Conservation (phyloP, 2,888 invertebrate species). For the Heliconius ethilla region DNA sequence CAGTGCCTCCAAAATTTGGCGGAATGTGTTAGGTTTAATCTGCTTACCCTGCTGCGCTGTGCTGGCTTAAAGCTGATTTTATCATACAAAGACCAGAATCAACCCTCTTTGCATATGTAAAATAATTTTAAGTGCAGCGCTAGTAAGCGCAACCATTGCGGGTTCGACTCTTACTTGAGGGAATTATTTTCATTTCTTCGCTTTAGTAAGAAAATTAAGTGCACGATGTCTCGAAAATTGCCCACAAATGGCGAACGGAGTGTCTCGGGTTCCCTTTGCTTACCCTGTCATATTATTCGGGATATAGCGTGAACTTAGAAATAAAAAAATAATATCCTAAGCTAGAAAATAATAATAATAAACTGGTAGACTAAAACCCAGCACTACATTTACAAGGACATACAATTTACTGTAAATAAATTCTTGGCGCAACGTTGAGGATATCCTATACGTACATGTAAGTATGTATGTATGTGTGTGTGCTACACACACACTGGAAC, state of each 20-base stretch:
- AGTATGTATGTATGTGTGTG: neutral
- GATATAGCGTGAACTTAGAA: neutral
- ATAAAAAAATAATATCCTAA: too few relatives aligned
- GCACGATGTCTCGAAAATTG: neutral
- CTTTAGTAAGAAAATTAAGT: neutral
- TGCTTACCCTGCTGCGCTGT: too few relatives aligned
- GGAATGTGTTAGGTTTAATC: too few relatives aligned
- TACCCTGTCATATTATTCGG: neutral
- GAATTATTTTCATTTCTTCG: neutral
- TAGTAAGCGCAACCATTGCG: too few relatives aligned
- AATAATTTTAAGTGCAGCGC: too few relatives aligned
- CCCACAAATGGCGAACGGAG: neutral
- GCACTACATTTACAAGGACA: constrained; percentile 8
- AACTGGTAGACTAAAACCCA: neutral
- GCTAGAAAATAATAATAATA: too few relatives aligned
- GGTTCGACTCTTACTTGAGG: too few relatives aligned
- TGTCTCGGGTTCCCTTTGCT: neutral
- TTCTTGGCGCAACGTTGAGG: constrained; percentile 30
- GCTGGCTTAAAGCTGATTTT: too few relatives aligned
- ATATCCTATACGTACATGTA: neutral
- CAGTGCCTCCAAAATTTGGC: too few relatives aligned
- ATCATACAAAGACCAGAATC: too few relatives aligned
- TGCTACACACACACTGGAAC: neutral
- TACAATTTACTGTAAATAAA: constrained; percentile 13
- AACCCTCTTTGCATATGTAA: too few relatives aligned